Evolutionary conservation across 2,888 invertebrate species (phyloP).

Genomic region (Stenotaenia linearis): DNA sequence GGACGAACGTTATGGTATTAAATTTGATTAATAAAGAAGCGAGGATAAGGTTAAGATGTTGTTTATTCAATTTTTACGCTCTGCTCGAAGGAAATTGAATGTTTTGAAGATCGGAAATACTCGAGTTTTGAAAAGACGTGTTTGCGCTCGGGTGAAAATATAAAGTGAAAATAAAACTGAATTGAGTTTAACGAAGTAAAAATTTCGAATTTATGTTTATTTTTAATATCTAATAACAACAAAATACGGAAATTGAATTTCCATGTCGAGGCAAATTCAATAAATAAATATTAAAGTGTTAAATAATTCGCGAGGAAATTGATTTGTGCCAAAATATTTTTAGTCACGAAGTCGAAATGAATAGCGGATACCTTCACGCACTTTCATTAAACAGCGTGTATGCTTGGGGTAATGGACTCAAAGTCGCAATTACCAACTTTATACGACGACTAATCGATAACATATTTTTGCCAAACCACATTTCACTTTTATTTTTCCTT

Average conservation of each 20-base stretch:
- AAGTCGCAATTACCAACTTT: not conserved
- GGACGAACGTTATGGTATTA: no score
- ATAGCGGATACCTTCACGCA: constrained; percentile 1
- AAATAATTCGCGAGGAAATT: not conserved
- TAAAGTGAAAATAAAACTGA: not conserved
- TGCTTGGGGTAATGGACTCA: not conserved
- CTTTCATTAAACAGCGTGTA: constrained; percentile 4
- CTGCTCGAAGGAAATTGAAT: not conserved
- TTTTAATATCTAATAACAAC: no score
- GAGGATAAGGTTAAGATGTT: no score
- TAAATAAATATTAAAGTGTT: not conserved
- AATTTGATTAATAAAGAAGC: no score
- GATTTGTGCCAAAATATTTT: not conserved
- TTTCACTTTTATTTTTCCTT: not conserved
- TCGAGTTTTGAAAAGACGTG: no score
- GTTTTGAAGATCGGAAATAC: no score
- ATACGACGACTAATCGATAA: constrained; percentile 1
- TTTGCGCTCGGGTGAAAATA: not conserved
- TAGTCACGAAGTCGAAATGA: not conserved
- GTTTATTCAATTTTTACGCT: no score
- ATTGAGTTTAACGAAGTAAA: not conserved
- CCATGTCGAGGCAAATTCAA: not conserved
- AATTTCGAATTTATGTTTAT: no score
- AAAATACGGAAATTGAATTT: not conserved
- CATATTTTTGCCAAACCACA: not conserved